Conservation (phyloP, 2,797 vertebrate genomes). For the Ctenosaura bakeri region DNA sequence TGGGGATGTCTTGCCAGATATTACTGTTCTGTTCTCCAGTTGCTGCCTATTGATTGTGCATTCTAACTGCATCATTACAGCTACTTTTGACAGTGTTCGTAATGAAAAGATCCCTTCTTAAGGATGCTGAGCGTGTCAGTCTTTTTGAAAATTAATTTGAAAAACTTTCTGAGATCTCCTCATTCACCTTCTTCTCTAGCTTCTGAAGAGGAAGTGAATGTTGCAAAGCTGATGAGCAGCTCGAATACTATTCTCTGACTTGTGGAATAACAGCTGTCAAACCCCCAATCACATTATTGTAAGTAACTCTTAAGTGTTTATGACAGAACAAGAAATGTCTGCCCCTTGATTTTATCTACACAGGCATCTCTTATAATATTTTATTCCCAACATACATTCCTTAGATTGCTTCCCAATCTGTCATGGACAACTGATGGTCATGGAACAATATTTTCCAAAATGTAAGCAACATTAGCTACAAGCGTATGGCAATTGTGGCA, state of each 20-base stretch:
- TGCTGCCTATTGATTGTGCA: conserved; percentile 11
- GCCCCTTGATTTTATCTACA: not conserved
- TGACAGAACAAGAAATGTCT: conserved; percentile 26
- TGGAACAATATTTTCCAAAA: not conserved
- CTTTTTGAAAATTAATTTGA: conserved; percentile 46
- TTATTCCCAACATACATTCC: conserved; percentile 17
- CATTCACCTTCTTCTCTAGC: not conserved
- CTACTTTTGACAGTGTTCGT: conserved; percentile 22
- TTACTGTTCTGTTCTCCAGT: conserved; percentile 31
- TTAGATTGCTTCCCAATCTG: not conserved
- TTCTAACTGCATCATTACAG: conserved; percentile 39
- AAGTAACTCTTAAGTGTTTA: conserved; percentile 5
- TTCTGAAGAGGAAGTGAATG: conserved; percentile 44
- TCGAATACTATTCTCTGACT: conserved; percentile 16
- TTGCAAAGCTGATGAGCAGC: conserved; percentile 41
- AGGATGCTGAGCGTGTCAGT: conserved; percentile 38
- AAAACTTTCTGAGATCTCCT: conserved; percentile 44
- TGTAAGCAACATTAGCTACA: not conserved
- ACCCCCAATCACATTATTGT: not conserved
- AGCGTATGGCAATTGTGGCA: not conserved
- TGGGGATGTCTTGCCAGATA: conserved; percentile 6
- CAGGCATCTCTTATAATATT: conserved; percentile 23
- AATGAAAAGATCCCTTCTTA: conserved; percentile 22
- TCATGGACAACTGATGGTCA: not conserved
- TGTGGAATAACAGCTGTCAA: conserved; percentile 25